Conservation (phyloP, 2,797 vertebrate genomes). For the Spizella passerina region DNA sequence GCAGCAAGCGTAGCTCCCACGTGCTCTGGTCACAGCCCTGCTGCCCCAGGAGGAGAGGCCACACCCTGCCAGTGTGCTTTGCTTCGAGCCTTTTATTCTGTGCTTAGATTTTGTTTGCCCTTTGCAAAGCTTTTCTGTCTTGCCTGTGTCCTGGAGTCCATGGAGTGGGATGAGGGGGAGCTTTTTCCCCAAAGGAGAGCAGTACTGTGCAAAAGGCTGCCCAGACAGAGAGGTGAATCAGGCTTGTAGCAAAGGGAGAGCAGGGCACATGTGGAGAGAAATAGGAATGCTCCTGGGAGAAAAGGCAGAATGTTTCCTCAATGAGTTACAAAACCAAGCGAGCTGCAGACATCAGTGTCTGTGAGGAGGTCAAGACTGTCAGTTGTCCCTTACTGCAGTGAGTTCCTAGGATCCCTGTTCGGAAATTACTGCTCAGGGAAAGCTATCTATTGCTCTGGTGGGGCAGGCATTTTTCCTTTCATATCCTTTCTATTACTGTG, state of each 20-base stretch:
- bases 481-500: neutral
- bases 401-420: neutral
- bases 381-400: neutral
- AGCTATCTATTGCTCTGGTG: neutral
- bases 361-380: neutral
- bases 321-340: neutral
- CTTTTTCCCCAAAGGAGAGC: neutral
- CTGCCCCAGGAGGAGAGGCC: neutral
- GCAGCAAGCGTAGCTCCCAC: neutral
- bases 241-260: neutral
- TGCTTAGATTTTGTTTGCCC: neutral
- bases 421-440: neutral
- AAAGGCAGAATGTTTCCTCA: neutral
- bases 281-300: neutral
- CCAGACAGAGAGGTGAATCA: neutral
- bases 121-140: neutral
- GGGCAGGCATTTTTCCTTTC: neutral
- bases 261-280: neutral
- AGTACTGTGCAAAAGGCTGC: neutral
- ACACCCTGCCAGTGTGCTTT: neutral
- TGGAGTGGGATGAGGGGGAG: neutral
- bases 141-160: neutral
- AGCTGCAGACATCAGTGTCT: neutral
- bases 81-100: neutral
- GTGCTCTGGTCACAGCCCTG: neutral